Conservation (phyloP, 2,113 vertebrate genomes). For the Poecilia latipinna region DNA sequence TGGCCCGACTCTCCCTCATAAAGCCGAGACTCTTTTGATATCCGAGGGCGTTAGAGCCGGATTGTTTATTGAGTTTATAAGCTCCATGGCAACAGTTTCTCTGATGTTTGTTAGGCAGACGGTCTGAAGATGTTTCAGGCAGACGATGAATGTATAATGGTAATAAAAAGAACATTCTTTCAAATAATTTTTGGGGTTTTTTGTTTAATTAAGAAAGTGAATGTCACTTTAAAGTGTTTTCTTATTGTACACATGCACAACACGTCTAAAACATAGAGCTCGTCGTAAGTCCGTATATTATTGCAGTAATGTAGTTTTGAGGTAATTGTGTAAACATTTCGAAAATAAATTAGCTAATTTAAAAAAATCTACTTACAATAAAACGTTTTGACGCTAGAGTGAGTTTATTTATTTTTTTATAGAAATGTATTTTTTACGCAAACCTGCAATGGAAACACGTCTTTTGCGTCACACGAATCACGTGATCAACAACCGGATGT, state of each 20-base stretch:
- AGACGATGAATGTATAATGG: not conserved
- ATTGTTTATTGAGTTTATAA: constrained; percentile 18
- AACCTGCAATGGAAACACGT: too few relatives aligned
- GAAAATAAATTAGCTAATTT: too few relatives aligned
- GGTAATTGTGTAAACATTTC: too few relatives aligned
- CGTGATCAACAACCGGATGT: too few relatives aligned
- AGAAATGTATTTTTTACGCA: too few relatives aligned
- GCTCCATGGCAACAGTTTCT: constrained; percentile 10
- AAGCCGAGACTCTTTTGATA: constrained; percentile 3
- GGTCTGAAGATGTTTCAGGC: not conserved
- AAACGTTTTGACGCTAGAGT: too few relatives aligned
- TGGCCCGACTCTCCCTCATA: constrained; percentile 18
- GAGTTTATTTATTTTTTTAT: too few relatives aligned
- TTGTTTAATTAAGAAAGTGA: not conserved
- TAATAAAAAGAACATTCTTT: not conserved
- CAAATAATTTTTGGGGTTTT: not conserved
- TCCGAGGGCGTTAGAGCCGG: constrained; percentile 20
- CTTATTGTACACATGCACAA: too few relatives aligned
- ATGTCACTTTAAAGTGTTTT: not conserved
- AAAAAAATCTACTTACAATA: too few relatives aligned
- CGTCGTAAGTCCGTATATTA: not conserved
- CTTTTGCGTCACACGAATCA: too few relatives aligned
- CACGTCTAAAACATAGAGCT: too few relatives aligned
- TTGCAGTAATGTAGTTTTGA: too few relatives aligned
- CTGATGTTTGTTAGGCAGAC: constrained; percentile 1